phyloP scores from a whole-genome alignment of 2,888 invertebrate genomes.

The Chymomyza fuscimana region DNA sequence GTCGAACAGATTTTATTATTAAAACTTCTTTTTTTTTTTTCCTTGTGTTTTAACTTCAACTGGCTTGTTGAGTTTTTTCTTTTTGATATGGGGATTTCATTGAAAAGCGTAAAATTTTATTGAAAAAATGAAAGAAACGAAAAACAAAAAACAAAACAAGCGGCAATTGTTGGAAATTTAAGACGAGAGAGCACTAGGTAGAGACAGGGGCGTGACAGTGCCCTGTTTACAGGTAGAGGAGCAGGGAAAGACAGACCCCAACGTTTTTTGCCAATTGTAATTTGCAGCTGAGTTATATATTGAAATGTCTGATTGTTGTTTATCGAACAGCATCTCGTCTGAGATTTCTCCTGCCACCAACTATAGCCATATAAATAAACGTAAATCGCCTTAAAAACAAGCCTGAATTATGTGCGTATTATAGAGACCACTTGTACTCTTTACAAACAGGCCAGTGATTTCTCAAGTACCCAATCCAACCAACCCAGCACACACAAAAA shows the following conservation, averaged over 20 bases:
- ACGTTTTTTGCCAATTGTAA: constrained; percentile 14
- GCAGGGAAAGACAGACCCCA: constrained; percentile 13
- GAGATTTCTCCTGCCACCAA: background rate
- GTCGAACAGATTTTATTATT: background rate
- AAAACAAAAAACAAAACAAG: constrained; percentile 7
- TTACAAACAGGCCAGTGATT: constrained; percentile 33
- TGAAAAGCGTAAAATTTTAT: constrained; percentile 35
- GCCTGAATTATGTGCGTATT: background rate
- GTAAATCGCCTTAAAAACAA: background rate
- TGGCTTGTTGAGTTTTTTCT: background rate
- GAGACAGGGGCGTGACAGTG: constrained; percentile 32
- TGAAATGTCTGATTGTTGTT: constrained; percentile 5
- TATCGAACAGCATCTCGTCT: background rate
- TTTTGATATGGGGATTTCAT: constrained; percentile 31
- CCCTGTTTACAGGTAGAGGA: background rate
- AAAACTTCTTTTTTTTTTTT: background rate
- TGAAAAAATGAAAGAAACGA: constrained; percentile 19
- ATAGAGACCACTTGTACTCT: background rate
- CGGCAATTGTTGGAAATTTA: constrained; percentile 35
- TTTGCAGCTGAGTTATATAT: constrained; percentile 18
- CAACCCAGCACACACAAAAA: background rate
- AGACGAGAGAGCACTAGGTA: constrained; percentile 36
- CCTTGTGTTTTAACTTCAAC: background rate
- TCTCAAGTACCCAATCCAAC: constrained; percentile 38
- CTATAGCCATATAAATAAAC: background rate